These are phyloP conservation scores for Chorisops tibialis DNA, from an alignment of 2,888 invertebrate genomes.

Conservation along the genomic window DNA sequence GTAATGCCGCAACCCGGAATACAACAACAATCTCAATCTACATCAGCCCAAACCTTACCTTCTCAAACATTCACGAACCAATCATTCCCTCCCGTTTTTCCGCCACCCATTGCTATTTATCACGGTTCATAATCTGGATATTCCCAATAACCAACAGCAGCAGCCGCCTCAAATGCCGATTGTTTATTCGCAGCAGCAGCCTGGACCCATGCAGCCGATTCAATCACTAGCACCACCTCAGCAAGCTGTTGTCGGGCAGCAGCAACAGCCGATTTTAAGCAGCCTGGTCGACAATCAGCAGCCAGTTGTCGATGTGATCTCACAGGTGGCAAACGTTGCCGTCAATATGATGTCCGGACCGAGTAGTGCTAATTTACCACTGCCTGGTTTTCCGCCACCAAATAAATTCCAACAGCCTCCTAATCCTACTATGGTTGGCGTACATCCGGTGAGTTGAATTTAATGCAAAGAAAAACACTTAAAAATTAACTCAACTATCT, in stretches of 20 bases:
- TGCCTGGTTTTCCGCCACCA: slow-evolving; percentile 27
- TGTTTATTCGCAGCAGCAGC: background rate
- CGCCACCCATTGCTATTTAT: slow-evolving; percentile 30
- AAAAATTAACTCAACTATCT: background rate
- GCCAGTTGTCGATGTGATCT: slow-evolving; percentile 6
- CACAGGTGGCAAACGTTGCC: slow-evolving; percentile 21
- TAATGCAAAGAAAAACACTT: background rate
- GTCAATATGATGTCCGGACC: slow-evolving; percentile 26
- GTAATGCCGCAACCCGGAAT: slow-evolving; percentile 13
- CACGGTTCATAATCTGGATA: slow-evolving; percentile 22
- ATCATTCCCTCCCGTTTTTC: slow-evolving; percentile 59
- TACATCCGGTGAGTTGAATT: slow-evolving; percentile 27
- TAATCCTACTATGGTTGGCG: slow-evolving; percentile 21
- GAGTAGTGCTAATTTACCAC: slow-evolving; percentile 23
- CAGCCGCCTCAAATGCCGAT: slow-evolving; percentile 6
- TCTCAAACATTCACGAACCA: slow-evolving; percentile 85
- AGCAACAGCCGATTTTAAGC: slow-evolving; percentile 16
- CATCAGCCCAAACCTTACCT: slow-evolving; percentile 58
- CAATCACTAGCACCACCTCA: slow-evolving; percentile 22
- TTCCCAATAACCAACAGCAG: slow-evolving; percentile 14
- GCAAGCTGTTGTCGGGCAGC: slow-evolving; percentile 12
- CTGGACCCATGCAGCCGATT: slow-evolving; percentile 25
- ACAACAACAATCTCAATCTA: slow-evolving; percentile 29
- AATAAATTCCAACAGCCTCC: slow-evolving; percentile 17
- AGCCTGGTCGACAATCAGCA: slow-evolving; percentile 14